phyloP scores from a whole-genome alignment of 92 coral and sea anemone genomes.

The Phymanthus crucifer region DNA sequence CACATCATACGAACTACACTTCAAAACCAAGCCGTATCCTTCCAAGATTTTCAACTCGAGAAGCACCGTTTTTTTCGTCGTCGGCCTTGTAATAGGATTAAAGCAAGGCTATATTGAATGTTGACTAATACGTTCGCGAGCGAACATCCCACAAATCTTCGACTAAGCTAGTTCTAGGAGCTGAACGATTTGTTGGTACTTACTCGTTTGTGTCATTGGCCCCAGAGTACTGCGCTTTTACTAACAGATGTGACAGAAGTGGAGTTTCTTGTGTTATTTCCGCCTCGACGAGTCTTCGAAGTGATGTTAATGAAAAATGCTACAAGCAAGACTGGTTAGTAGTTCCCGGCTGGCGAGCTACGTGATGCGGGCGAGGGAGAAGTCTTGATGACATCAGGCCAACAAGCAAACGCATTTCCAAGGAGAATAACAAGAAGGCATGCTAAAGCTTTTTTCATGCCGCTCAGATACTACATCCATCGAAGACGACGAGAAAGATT shows the following conservation, averaged over 20 bases:
- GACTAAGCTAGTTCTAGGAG: background rate
- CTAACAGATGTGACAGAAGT: conserved; percentile 34
- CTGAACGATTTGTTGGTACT: background rate
- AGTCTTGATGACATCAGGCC: conserved; percentile 13
- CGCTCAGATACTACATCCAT: conserved; percentile 62
- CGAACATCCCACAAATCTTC: conserved; percentile 12
- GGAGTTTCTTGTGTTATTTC: conserved; percentile 24
- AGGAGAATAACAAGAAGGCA: conserved; percentile 35
- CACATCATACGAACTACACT: background rate
- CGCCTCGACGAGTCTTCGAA: conserved; percentile 14
- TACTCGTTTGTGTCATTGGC: background rate
- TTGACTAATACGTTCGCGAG: conserved; percentile 6
- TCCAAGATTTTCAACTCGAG: background rate
- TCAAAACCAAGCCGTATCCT: background rate
- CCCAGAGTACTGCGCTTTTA: background rate
- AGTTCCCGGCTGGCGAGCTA: background rate
- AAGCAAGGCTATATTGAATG: conserved; percentile 10
- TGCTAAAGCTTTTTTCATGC: conserved; percentile 79
- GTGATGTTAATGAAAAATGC: conserved; percentile 26
- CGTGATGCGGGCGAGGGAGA: conserved; percentile 8
- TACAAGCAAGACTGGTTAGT: background rate
- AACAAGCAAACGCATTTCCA: conserved; percentile 20
- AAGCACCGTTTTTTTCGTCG: background rate
- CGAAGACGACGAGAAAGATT: conserved; percentile 70
- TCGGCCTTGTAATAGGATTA: conserved; percentile 23